These are phyloP conservation scores for Austrolebias charrua DNA, from an alignment of 2,797 vertebrate species.

Conservation along the genomic window DNA sequence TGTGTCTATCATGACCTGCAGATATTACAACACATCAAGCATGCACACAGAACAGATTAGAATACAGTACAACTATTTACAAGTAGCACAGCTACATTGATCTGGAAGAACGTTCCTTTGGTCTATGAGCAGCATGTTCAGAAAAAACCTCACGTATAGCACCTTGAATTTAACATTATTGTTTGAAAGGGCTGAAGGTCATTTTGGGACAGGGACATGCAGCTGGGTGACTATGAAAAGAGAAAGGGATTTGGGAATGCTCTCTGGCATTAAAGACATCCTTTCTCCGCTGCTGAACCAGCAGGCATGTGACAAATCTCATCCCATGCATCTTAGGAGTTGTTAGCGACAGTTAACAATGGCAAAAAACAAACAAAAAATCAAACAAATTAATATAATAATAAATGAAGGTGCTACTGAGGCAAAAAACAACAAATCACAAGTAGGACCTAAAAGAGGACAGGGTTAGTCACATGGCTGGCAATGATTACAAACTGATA, in stretches of 20 bases:
- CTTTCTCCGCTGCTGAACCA: slow-evolving; percentile 82
- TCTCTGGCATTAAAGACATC: slow-evolving; percentile 81
- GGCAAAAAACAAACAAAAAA: slow-evolving; percentile 81
- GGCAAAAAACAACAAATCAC: slow-evolving; percentile 77
- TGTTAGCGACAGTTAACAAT: slow-evolving; percentile 84
- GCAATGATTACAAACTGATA: slow-evolving; percentile 97
- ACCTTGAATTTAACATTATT: slow-evolving; percentile 67
- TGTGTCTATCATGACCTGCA: slow-evolving; percentile 34
- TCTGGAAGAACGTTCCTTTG: slow-evolving; percentile 32
- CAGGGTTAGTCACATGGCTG: slow-evolving; percentile 99
- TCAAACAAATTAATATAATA: slow-evolving; percentile 85
- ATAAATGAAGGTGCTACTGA: slow-evolving; percentile 94
- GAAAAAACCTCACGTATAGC: slow-evolving; percentile 67
- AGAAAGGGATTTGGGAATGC: slow-evolving; percentile 81
- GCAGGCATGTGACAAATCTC: slow-evolving; percentile 98
- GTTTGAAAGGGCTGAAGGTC: slow-evolving; percentile 50
- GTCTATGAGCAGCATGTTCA: slow-evolving; percentile 60
- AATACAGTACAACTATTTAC: slow-evolving; percentile 40
- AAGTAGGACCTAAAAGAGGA: slow-evolving; percentile 97
- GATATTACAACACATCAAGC: slow-evolving; percentile 54
- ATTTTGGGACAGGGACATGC: slow-evolving; percentile 84
- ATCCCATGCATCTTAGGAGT: slow-evolving; percentile 91
- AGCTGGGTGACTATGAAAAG: slow-evolving; percentile 82
- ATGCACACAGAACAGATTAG: slow-evolving; percentile 63
- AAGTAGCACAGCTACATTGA: slow-evolving; percentile 45